These are phyloP conservation scores for Parotocinclus haroldoi DNA, from an alignment of 2,797 vertebrate genomes.

Conservation along the genomic window DNA sequence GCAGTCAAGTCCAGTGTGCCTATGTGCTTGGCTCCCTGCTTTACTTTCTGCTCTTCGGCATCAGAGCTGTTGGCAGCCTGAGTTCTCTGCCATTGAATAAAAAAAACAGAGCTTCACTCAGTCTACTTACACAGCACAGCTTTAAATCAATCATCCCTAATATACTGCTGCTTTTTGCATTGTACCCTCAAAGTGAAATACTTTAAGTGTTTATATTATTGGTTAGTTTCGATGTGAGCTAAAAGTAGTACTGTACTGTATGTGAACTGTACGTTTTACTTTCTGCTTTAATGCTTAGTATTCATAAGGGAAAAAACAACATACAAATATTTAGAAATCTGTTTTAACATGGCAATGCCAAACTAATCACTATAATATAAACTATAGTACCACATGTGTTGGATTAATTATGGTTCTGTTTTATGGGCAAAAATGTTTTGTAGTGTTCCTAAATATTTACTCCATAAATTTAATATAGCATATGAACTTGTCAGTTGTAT, in stretches of 20 bases:
- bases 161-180: no score
- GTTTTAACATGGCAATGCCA: not conserved
- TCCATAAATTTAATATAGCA: constrained; percentile 2
- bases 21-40: constrained; percentile 62
- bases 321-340: not conserved
- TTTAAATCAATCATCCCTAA: not conserved
- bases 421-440: constrained; percentile 2
- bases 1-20: constrained; percentile 80
- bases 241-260: not conserved
- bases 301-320: not conserved
- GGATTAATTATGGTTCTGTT: constrained; percentile 1
- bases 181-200: no score
- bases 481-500: not conserved
- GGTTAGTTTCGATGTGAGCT: no score
- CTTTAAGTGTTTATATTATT: no score
- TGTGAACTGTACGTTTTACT: no score
- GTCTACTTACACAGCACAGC: not conserved
- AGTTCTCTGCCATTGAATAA: constrained; percentile 70
- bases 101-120: not conserved
- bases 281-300: not conserved
- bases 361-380: not conserved
- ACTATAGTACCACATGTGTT: not conserved
- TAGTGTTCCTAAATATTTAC: constrained; percentile 3
- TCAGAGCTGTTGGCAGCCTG: constrained; percentile 76
- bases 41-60: constrained; percentile 71